Evolutionary conservation across 1,140 invertebrate genomes (phyloP), one percentile per base, ranked within the genome.

Genomic region (Pseudomyrmex flavicornis): DNA sequence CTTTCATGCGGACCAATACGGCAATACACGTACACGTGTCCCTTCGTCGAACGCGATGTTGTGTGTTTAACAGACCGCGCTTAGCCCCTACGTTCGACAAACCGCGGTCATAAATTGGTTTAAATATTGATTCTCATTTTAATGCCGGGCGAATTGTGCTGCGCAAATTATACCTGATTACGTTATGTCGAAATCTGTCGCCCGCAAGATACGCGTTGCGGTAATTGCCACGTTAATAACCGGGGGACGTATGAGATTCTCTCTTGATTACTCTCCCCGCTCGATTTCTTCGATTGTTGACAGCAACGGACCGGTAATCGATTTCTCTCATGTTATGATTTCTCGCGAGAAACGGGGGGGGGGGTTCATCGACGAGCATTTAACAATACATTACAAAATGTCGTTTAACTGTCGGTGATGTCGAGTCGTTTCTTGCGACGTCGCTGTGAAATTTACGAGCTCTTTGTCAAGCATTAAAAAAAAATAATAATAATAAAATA

Each of bases 91-190:
- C 54, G 66, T 46, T 50, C 46, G 54, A 59, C 76, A 70, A 80
- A 80, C 76, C 76, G 44, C 12, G 75, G 76, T 22, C 76, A 80
- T 80, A 80, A 80, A 72, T 72, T 59, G 20, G 66, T 72, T 80
- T 80, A 80, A 80, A 80, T 80, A 80, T 80, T 80, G 76, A 80
- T 80, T 70, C 66, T 80, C 76, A 80, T 80, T 80, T 80, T 80
- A 80, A 80, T 80, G 76, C 76, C 35, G 46, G 35, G 76, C 54
- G 68, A 70, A 72, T 72, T 80, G 66, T 46, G 22, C 66, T 35
- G 44, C 35, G 46, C 76, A 72, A 80, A 80, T 80, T 72, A 80
- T 72, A 72, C 72, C 54, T 70, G 52, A 80, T 80, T 80, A 80
- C 20, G 56, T 59, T 56, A 70, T n/a, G 52, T 69, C 65, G 35